Evolutionary conservation across 2,113 vertebrate species (phyloP).

Genomic region (Phrynocephalus versicolor): DNA sequence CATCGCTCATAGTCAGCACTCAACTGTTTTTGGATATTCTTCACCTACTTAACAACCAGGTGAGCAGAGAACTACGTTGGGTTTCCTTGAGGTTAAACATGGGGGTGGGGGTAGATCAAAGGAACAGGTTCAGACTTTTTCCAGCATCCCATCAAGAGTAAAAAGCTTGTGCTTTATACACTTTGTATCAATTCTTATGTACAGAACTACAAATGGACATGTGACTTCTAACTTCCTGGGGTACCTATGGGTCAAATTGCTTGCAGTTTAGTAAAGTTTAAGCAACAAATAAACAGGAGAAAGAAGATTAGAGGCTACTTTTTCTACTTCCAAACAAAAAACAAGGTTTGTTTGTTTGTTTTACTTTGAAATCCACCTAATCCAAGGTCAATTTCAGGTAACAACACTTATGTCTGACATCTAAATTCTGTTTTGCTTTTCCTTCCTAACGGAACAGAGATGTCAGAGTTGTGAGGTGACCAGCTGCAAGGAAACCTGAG

Average conservation of each 20-base stretch:
- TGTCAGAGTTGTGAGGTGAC: constrained; percentile 69
- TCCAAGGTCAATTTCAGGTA: constrained; percentile 72
- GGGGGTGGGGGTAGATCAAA: neutral
- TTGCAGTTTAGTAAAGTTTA: constrained; percentile 62
- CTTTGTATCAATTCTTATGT: neutral
- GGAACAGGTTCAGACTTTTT: neutral
- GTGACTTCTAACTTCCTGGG: constrained; percentile 1
- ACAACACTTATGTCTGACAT: constrained; percentile 63
- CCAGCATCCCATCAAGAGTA: neutral
- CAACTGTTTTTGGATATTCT: constrained; percentile 58
- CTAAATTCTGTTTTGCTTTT: constrained; percentile 66
- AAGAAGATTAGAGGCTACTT: constrained; percentile 57
- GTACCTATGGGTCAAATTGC: constrained; percentile 49
- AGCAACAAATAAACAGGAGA: constrained; percentile 55
- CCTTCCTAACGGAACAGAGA: constrained; percentile 65
- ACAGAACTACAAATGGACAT: constrained; percentile 22
- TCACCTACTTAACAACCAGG: constrained; percentile 45
- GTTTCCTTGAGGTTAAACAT: neutral
- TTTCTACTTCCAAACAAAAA: constrained; percentile 64
- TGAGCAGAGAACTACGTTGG: constrained; percentile 44
- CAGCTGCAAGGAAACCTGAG: constrained; percentile 47
- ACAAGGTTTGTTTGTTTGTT: constrained; percentile 53
- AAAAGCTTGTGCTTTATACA: neutral
- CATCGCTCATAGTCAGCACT: constrained; percentile 45
- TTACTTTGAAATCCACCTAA: constrained; percentile 67